Conservation (phyloP, 2,797 vertebrate genomes). For the Mormyrus proboscirostris region DNA sequence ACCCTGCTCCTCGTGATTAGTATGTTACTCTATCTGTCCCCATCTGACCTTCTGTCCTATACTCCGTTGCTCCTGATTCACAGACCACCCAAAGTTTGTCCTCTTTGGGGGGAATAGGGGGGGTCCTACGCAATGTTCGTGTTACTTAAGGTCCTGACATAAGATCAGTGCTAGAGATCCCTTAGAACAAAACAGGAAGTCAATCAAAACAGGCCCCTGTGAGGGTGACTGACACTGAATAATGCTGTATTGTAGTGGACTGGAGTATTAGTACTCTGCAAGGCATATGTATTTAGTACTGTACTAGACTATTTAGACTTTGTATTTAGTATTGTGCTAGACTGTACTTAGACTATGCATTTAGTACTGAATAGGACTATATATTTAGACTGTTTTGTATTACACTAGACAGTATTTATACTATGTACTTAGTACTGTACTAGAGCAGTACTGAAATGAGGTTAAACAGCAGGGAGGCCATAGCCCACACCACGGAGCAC, state of each 20-base stretch:
- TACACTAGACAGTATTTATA: neutral
- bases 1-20: neutral
- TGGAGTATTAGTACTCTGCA: neutral
- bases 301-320: neutral
- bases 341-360: neutral
- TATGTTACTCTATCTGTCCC: neutral
- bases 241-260: neutral
- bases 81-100: neutral
- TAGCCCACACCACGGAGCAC: neutral
- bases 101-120: neutral
- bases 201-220: neutral
- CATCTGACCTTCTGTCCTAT: neutral
- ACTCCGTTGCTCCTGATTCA: neutral
- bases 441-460: neutral
- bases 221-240: neutral
- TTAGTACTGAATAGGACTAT: neutral
- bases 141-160: neutral
- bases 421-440: neutral
- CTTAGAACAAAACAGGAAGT: neutral
- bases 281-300: neutral
- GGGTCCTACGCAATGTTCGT: neutral
- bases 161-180: neutral
- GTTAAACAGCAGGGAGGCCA: neutral
- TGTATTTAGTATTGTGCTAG: neutral
- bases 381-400: neutral